Evolutionary conservation across 2,797 vertebrate genomes (phyloP), one percentile per base, ranked within the genome.

Genomic region (Ctenosaura bakeri): DNA sequence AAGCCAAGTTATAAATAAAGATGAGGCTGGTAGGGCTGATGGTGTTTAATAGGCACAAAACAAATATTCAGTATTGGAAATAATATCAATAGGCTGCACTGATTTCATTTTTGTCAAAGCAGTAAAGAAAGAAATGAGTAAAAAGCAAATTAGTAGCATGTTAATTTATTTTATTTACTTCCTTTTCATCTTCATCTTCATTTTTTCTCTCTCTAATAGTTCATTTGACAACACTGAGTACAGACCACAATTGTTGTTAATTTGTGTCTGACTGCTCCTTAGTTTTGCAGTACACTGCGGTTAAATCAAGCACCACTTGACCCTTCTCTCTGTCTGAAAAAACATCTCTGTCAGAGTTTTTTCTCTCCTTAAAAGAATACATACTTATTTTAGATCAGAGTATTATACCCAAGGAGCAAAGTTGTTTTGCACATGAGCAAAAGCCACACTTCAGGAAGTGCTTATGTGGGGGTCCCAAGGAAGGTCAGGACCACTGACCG

Each of bases 181-280:
- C 42, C 62, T 79, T 69, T 88, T 88, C 46, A 79, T 88, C 77
- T 88, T 88, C 46, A 79, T 88, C 77, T 88, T 87, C 85, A 80
- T 80, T 88, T 64, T 79, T 22, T 18, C 59, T 59, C 66, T 69
- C 46, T 62, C 20, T 80, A 46, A 52, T 62, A 52, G 26, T 66
- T 87, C 76, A 79, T 52, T 35, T 52, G 62, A 52, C 76, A 78
- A 7, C 29, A 26, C 4, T 46, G 38, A 24, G 54, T 62, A 35
- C 29, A 64, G 76, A 62, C 76, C 79, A 59, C 56, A n/a, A 29
- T 13, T n/a, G 54, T 64, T 12, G 12, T 62, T 62, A 62, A 86
- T 38, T 59, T 74, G 69, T 24, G 54, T 87, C 35, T 69, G 29
- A 8, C 46, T 8, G 71, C n/a, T 76, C n/a, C 52, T 85, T 59